A percentile compares a stretch with the other conserved stretches of the same genome.
Evolutionary conservation across 2,797 vertebrate species (phyloP).

Genomic region (Danio kyathit): DNA sequence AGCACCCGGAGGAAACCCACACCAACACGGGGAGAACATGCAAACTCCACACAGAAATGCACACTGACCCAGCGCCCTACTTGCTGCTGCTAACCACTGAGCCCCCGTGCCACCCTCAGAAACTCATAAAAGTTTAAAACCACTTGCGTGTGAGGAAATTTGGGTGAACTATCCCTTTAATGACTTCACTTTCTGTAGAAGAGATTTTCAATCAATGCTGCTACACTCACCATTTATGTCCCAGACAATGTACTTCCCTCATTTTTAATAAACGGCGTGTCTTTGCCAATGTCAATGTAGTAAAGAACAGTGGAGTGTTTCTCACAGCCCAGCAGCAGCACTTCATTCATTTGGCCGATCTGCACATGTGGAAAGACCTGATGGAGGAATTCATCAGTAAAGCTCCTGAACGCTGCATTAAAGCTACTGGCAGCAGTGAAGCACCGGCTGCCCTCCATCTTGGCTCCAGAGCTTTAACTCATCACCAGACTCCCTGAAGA

Average conservation of each 20-base stretch:
- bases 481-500: constrained; percentile 64
- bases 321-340: constrained; percentile 42
- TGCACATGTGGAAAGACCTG: constrained; percentile 47
- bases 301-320: constrained; percentile 61
- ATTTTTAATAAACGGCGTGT: neutral
- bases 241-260: constrained; percentile 10
- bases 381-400: constrained; percentile 68
- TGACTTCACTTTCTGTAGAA: neutral
- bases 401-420: constrained; percentile 66
- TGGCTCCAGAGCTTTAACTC: constrained; percentile 70
- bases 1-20: too few relatives aligned
- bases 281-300: constrained; percentile 48
- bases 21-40: too few relatives aligned
- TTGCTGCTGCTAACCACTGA: too few relatives aligned
- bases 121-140: too few relatives aligned
- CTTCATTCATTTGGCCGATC: constrained; percentile 54
- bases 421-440: constrained; percentile 26
- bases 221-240: neutral
- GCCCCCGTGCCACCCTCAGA: too few relatives aligned
- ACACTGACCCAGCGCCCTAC: too few relatives aligned
- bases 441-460: constrained; percentile 63
- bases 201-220: neutral
- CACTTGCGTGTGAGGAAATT: too few relatives aligned
- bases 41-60: too few relatives aligned
- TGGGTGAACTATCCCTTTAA: neutral